Conservation (phyloP, 2,113 vertebrate genomes). For the Oreochromis tanganicae region DNA sequence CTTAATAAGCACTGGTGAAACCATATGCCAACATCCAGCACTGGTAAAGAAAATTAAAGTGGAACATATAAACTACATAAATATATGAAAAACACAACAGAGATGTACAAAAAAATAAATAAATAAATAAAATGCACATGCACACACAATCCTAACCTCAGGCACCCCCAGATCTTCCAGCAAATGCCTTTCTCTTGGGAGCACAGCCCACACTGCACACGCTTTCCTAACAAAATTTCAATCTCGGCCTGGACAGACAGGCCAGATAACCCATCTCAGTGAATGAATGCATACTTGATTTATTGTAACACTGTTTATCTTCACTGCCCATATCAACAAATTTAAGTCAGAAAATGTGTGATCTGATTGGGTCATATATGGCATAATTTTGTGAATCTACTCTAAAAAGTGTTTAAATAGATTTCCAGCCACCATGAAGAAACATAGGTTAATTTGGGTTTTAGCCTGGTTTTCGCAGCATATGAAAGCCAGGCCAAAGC, state of each 20-base stretch:
- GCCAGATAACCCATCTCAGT: slow-evolving; percentile 45
- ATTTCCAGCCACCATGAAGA: background rate
- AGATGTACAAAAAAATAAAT: background rate
- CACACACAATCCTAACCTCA: slow-evolving; percentile 27
- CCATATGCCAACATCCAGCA: background rate
- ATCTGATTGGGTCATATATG: background rate
- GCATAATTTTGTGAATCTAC: background rate
- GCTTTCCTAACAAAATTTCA: slow-evolving; percentile 29
- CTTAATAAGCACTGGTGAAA: background rate
- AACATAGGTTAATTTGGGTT: background rate
- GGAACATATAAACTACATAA: background rate
- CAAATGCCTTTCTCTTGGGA: background rate
- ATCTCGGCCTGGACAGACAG: slow-evolving; percentile 36
- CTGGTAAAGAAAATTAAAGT: background rate
- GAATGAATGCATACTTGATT: background rate
- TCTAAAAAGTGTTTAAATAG: background rate
- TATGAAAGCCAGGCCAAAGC: background rate
- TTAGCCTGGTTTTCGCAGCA: background rate
- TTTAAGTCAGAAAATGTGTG: background rate
- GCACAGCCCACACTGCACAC: background rate
- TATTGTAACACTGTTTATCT: background rate
- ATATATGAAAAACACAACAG: background rate
- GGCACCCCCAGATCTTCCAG: slow-evolving; percentile 29
- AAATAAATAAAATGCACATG: background rate
- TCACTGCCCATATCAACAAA: background rate